A percentile compares a stretch with the other conserved stretches of the same genome.
Evolutionary conservation across 2,888 invertebrate species (phyloP).

Genomic region (Amphiduros pacificus): DNA sequence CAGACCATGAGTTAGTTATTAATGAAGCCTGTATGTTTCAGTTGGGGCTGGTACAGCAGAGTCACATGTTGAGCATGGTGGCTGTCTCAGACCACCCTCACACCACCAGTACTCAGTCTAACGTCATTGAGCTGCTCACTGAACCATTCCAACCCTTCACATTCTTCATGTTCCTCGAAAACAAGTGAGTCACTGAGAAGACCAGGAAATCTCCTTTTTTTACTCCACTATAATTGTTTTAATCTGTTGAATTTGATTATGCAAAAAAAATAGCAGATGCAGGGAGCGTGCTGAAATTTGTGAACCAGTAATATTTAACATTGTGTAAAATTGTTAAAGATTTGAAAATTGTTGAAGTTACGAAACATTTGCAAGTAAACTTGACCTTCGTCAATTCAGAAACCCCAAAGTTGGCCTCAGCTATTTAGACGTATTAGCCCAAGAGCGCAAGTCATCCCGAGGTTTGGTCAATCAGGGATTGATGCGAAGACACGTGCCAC

Average conservation of each 20-base stretch:
- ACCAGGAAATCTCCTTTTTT: too few species aligned
- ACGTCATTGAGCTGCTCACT: slow-evolving; percentile 52
- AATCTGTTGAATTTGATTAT: too few species aligned
- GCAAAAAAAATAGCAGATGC: too few species aligned
- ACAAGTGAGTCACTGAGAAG: slow-evolving; percentile 13
- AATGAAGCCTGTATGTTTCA: slow-evolving; percentile 28
- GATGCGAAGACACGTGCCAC: slow-evolving; percentile 48
- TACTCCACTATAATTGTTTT: too few species aligned
- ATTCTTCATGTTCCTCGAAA: slow-evolving; percentile 53
- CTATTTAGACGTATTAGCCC: neutral
- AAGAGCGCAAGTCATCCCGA: neutral
- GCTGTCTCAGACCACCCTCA: slow-evolving; percentile 51
- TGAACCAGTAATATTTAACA: too few species aligned
- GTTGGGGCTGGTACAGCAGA: slow-evolving; percentile 51
- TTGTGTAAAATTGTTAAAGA: too few species aligned
- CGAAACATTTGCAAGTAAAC: too few species aligned
- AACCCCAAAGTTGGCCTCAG: neutral
- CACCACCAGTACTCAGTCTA: slow-evolving; percentile 53
- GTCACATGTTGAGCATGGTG: slow-evolving; percentile 54
- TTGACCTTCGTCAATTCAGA: too few species aligned
- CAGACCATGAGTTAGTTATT: neutral
- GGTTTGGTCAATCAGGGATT: slow-evolving; percentile 49
- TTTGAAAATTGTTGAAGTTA: too few species aligned
- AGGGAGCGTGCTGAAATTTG: too few species aligned
- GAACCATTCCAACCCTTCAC: slow-evolving; percentile 56